Base-by-base conservation (phyloP, 2,888 invertebrate species). In the Noctua fimbriata region DNA sequence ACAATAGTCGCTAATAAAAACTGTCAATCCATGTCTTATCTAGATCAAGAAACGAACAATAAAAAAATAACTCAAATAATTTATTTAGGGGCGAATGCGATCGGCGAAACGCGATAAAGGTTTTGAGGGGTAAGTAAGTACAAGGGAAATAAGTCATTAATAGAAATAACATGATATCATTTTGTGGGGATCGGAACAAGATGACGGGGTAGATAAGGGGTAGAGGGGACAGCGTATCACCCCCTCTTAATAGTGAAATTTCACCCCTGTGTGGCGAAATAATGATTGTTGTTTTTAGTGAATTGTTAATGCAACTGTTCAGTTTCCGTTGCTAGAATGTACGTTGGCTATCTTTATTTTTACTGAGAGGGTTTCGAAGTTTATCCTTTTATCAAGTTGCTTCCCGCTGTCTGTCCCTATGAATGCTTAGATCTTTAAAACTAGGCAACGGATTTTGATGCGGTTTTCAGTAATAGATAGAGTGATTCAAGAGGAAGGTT, bases 61-160 rank as follows among this genome's bases (percentile, higher is more conserved):
- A 78, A 78, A 83, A 84, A 88, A 91, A 90, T 89, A 88, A 90
- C 89, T 91, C 88, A 90, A 92, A 91, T 89, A 88, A 89, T 91
- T 89, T 88, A 82, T 81, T 88, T 78, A 87, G 91, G 93, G 89
- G 83, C 87, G 86, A 91, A 90, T 76, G 86, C 86, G 93, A 93
- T 93, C 76, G 81, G 91, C 89, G 88, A 85, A 89, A 87, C 85
- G 87, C 82, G 89, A 89, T 89, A 87, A 88, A n/a, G 76, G 32
- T 76, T 65, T 52, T 72, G 77, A 85, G 87, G 90, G 89, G 87
- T 81, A 82, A 55, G 89, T 91, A 87, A 89, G 90, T 90, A 90
- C 92, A 92, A 92, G 93, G 93, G 94, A 93, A 94, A 93, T 94
- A 93, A 94, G 94, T 95, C 95, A 96, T 96, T 95, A 96, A 95